phyloP scores from a whole-genome alignment of 23 tunicate genomes.

The Ascidia mentula region DNA sequence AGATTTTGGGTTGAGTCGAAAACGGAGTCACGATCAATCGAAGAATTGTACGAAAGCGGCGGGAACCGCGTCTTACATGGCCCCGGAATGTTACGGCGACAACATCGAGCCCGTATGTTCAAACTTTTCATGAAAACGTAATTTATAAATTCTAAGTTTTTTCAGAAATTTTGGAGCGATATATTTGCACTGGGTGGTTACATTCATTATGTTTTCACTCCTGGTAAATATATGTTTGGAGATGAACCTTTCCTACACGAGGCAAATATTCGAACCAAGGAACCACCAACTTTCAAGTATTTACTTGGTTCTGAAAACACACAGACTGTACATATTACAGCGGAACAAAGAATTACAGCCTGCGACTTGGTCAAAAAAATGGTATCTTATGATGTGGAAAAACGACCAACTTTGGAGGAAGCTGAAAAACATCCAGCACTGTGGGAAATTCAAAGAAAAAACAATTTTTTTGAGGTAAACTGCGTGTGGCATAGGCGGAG shows the following conservation, averaged over 20 bases:
- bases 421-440: slow-evolving; percentile 29
- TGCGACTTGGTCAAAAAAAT: slow-evolving; percentile 42
- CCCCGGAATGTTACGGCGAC: slow-evolving; percentile 29
- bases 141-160: no score
- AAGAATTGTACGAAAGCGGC: background rate
- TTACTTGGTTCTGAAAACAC: background rate
- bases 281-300: slow-evolving; percentile 10
- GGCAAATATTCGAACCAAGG: slow-evolving; percentile 16
- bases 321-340: background rate
- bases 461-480: slow-evolving; percentile 26
- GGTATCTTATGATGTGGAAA: slow-evolving; percentile 9
- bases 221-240: slow-evolving; percentile 24
- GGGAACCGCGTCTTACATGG: slow-evolving; percentile 29
- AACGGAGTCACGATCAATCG: background rate
- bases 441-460: slow-evolving; percentile 23
- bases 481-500: no score
- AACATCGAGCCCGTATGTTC: background rate
- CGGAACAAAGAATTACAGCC: slow-evolving; percentile 29
- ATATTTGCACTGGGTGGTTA: slow-evolving; percentile 40
- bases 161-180: no score
- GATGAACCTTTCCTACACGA: slow-evolving; percentile 9
- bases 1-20: slow-evolving; percentile 42
- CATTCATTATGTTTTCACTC: slow-evolving; percentile 8
- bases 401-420: slow-evolving; percentile 20
- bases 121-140: no score